Evolutionary conservation across 2,888 invertebrate genomes (phyloP).

Genomic region (Dioctria rufipes): DNA sequence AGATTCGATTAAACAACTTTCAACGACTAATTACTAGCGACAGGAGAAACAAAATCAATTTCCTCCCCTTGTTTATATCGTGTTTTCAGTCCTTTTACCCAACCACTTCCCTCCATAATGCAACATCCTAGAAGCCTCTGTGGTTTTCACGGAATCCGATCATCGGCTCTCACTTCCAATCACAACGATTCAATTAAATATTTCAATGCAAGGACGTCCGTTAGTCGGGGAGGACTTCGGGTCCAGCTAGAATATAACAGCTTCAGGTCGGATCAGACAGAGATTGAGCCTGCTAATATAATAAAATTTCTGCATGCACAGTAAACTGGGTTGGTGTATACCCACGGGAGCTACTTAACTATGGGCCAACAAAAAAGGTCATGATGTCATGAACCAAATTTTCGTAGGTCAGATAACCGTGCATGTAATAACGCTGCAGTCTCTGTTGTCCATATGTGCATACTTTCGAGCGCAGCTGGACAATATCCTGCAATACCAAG

Average conservation of each 20-base stretch:
- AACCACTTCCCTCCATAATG: slow-evolving; percentile 16
- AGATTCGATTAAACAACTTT: slow-evolving; percentile 1
- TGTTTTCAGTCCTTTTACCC: slow-evolving; percentile 1
- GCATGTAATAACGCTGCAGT: no score
- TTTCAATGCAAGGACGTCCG: slow-evolving; percentile 7
- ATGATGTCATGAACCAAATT: no score
- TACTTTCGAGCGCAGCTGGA: no score
- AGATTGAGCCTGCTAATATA: neutral
- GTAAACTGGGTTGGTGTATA: neutral
- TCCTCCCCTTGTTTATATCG: neutral
- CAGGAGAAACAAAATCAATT: slow-evolving; percentile 3
- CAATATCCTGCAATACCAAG: neutral
- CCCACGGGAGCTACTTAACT: neutral
- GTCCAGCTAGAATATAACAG: neutral
- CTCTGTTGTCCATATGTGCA: no score
- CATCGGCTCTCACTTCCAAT: slow-evolving; percentile 9
- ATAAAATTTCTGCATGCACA: neutral
- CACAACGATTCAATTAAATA: slow-evolving; percentile 25
- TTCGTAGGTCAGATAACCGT: no score
- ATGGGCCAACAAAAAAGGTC: no score
- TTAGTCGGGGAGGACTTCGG: neutral
- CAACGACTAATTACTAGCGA: neutral
- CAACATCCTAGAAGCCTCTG: neutral
- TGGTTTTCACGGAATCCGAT: slow-evolving; percentile 19
- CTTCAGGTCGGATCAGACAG: neutral